Base-by-base conservation (phyloP, 2,888 invertebrate genomes). In the Spodoptera littoralis region DNA sequence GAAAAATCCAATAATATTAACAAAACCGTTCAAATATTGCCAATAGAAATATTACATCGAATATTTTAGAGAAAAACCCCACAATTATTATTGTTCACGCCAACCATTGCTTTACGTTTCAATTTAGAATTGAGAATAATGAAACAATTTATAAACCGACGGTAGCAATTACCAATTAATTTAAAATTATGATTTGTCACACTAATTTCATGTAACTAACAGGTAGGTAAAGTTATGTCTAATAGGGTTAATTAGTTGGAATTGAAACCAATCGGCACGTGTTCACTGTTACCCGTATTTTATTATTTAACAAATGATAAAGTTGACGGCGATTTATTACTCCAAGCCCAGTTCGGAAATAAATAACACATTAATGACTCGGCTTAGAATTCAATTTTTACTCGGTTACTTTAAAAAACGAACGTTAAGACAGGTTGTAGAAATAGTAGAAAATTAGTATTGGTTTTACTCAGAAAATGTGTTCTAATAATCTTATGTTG, bases 101-200 rank as follows among this genome's bases (percentile, higher is more conserved):
- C 27, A 65, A 48, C 41, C 36, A 64, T 8, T 57, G 60, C 45
- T 70, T 74, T 65, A 70, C 47, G 76, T 57, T 51, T 72, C 48
- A 70, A 70, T 72, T 72, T 60, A 30, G 41, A 50, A 75, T 55
- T 48, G 27, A 54, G 71, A 72, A 48, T 65, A 74, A 65, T 60
- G 42, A 49, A 36, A 24, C 66, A 36, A 70, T 70, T 77, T 70
- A 60, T 74, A 70, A 66, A 36, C 60, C 57, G 2, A 51, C 60
- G 45, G 65, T 70, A 70, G 75, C 76, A 72, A 75, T 72, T 75
- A 75, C 65, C 56, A 75, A 72, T 75, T 73, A 70, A 71, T 73
- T 75, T 70, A 30, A 70, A 73, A 75, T 73, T 76, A 65, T 73
- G 66, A 73, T 76, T 75, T 75, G 76, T 76, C 72, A 60, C 55